A percentile compares a stretch with the other conserved stretches of the same genome.
Evolutionary conservation across 2,888 invertebrate species (phyloP).

Genomic region (Eubasilissa splendida): DNA sequence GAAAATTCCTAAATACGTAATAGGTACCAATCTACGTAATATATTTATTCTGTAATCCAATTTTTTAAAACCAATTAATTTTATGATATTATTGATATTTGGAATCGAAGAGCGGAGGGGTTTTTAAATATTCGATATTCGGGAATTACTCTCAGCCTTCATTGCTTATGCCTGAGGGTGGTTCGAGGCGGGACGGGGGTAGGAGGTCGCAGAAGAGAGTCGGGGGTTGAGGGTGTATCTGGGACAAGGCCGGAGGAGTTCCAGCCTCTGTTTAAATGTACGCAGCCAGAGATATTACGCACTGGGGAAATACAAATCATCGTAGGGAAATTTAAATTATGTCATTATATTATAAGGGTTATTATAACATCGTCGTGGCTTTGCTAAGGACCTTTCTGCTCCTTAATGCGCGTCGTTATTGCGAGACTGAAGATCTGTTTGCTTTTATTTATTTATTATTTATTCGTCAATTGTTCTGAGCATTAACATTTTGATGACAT

Average conservation of each 20-base stretch:
- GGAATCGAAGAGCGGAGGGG: neutral
- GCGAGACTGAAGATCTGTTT: too few relatives aligned
- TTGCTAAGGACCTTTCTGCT: too few relatives aligned
- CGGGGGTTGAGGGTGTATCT: slow-evolving; percentile 1
- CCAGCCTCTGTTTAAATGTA: slow-evolving; percentile 12
- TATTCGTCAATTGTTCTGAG: too few relatives aligned
- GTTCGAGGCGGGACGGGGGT: neutral
- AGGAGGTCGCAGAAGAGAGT: neutral
- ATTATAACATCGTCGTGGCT: too few relatives aligned
- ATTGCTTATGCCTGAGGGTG: slow-evolving; percentile 1
- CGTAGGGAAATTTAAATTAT: slow-evolving; percentile 3
- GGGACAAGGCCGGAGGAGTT: slow-evolving; percentile 2
- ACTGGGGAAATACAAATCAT: slow-evolving; percentile 7
- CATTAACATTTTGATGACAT: too few relatives aligned
- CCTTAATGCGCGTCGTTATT: too few relatives aligned
- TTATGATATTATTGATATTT: neutral
- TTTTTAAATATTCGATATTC: slow-evolving; percentile 3
- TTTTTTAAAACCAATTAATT: too few relatives aligned
- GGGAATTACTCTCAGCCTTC: slow-evolving; percentile 1
- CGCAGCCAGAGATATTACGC: slow-evolving; percentile 13
- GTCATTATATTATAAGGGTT: neutral
- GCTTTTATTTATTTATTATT: too few relatives aligned
- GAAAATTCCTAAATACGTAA: too few relatives aligned
- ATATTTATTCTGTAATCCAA: too few relatives aligned
- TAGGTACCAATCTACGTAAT: too few relatives aligned